Evolutionary conservation across 2,888 invertebrate genomes (phyloP).

Genomic region (Diadegma fenestrale): DNA sequence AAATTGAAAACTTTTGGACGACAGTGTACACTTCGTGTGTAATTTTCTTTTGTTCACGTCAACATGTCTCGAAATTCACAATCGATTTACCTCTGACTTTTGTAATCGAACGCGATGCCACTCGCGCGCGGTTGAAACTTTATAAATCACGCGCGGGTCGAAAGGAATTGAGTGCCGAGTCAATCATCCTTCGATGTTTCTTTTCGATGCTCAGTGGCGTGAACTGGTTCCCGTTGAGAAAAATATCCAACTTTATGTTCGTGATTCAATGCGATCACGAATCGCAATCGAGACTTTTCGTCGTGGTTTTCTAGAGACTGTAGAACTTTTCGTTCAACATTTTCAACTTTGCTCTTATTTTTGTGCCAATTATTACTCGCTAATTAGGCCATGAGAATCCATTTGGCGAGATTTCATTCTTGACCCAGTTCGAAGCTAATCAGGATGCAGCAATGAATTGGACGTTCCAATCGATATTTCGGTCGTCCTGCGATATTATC

Average conservation of each 20-base stretch:
- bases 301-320: too few relatives aligned
- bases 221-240: constrained; percentile 9
- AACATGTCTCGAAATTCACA: constrained; percentile 15
- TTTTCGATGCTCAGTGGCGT: background rate
- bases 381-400: background rate
- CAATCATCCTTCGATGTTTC: constrained; percentile 19
- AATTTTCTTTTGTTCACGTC: constrained; percentile 37
- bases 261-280: background rate
- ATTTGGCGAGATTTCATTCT: background rate
- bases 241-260: background rate
- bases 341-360: background rate
- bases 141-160: constrained; percentile 11
- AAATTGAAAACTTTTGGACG: background rate
- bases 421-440: background rate
- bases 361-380: background rate
- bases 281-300: background rate
- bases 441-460: background rate
- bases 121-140: background rate
- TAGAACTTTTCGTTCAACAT: background rate
- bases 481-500: background rate
- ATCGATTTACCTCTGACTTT: constrained; percentile 21
- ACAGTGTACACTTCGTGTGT: constrained; percentile 2
- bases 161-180: constrained; percentile 36
- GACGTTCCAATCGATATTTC: background rate
- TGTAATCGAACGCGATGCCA: constrained; percentile 39